Conservation (phyloP, 2,888 invertebrate genomes). For the Acanthosepion lycidas region DNA sequence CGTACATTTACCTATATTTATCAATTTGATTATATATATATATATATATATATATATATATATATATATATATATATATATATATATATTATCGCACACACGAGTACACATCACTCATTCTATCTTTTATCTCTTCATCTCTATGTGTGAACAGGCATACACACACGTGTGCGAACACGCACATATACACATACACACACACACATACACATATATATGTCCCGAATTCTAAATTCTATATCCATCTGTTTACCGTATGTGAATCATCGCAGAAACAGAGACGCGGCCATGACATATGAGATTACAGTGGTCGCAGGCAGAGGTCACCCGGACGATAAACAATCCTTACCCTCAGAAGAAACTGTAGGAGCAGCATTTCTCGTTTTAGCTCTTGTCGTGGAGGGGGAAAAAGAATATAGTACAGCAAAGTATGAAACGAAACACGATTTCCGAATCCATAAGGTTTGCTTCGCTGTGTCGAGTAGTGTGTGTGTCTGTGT, state of each 20-base stretch:
- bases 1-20: too few species aligned
- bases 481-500: neutral
- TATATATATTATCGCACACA: neutral
- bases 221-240: neutral
- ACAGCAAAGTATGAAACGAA: neutral
- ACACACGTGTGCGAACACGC: too few species aligned
- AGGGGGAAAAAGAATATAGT: neutral
- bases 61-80: too few species aligned
- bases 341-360: neutral
- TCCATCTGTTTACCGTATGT: neutral
- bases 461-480: neutral
- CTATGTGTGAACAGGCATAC: neutral
- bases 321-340: neutral
- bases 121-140: too few species aligned
- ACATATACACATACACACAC: too few species aligned
- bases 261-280: neutral
- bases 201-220: neutral
- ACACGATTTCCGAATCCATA: neutral
- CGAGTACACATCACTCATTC: neutral
- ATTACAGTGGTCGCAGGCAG: neutral
- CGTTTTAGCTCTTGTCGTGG: neutral
- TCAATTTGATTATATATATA: too few species aligned
- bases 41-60: too few species aligned
- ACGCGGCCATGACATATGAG: neutral
- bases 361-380: neutral